These are phyloP conservation scores for Astreopora myriophthalma DNA, from an alignment of 64 coral and sea anemone genomes.

Conservation along the genomic window DNA sequence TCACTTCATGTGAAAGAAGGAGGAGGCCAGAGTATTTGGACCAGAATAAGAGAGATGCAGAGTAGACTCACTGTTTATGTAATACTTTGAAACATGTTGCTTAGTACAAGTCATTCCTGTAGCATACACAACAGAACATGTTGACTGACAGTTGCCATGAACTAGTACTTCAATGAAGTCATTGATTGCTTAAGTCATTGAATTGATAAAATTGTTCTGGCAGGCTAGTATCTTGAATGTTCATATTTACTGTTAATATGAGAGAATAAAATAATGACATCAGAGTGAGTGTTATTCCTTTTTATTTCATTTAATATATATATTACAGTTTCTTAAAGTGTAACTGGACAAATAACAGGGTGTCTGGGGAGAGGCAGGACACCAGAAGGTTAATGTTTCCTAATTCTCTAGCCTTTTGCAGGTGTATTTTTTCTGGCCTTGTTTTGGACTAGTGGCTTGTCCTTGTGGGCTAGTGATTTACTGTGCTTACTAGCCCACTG, in stretches of 20 bases:
- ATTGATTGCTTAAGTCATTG: neutral
- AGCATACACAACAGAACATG: neutral
- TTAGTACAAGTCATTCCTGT: slow-evolving; percentile 26
- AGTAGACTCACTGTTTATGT: slow-evolving; percentile 26
- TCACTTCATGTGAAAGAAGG: neutral
- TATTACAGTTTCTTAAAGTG: too few species aligned
- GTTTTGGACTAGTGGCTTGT: neutral
- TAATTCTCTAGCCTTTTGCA: slow-evolving; percentile 3
- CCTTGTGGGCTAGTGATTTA: neutral
- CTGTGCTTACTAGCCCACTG: slow-evolving; percentile 3
- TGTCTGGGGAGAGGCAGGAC: too few species aligned
- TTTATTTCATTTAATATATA: too few species aligned
- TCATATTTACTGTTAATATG: too few species aligned
- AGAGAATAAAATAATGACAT: too few species aligned
- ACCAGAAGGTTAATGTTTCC: neutral
- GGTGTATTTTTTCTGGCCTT: neutral
- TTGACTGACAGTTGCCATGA: slow-evolving; percentile 38
- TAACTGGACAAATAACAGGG: too few species aligned
- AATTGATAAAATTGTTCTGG: neutral
- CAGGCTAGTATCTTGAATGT: too few species aligned
- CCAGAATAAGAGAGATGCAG: too few species aligned
- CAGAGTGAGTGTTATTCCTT: too few species aligned
- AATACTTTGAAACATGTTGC: slow-evolving; percentile 38
- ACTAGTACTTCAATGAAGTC: slow-evolving; percentile 25
- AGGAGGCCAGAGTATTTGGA: slow-evolving; percentile 47